phyloP scores from a whole-genome alignment of 2,797 vertebrate species.

The Phoeniculus purpureus region DNA sequence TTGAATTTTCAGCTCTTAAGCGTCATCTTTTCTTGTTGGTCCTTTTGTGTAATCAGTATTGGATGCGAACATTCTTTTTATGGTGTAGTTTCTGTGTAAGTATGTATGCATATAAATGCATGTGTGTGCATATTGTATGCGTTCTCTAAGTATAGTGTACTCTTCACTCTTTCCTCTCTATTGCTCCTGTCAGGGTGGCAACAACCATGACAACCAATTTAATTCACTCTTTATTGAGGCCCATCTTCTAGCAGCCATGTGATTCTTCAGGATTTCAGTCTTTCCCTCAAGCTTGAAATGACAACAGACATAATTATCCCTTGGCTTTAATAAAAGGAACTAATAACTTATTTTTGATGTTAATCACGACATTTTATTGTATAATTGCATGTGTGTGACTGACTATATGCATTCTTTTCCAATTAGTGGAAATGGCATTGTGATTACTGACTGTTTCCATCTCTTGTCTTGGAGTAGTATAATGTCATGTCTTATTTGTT shows the following conservation, averaged over 20 bases:
- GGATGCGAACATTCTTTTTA: background rate
- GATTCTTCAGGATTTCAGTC: constrained; percentile 17
- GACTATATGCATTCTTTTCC: constrained; percentile 31
- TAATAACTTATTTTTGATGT: constrained; percentile 38
- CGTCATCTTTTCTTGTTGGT: background rate
- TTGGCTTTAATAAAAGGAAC: constrained; percentile 33
- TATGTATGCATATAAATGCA: background rate
- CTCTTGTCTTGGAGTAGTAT: background rate
- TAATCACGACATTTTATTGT: no score
- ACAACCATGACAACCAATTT: background rate
- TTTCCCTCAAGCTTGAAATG: constrained; percentile 30
- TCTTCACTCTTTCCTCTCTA: background rate
- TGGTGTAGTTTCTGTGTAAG: background rate
- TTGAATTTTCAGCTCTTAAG: background rate
- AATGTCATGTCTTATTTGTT: background rate
- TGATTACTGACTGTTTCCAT: background rate
- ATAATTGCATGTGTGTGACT: constrained; percentile 22
- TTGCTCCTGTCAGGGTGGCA: background rate
- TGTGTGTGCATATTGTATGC: background rate
- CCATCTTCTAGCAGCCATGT: background rate
- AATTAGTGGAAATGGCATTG: constrained; percentile 8
- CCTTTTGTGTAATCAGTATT: background rate
- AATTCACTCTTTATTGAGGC: background rate
- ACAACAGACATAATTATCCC: constrained; percentile 10
- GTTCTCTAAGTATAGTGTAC: background rate